Base-by-base conservation (phyloP, 2,888 invertebrate genomes). In the Neoascia interrupta region DNA sequence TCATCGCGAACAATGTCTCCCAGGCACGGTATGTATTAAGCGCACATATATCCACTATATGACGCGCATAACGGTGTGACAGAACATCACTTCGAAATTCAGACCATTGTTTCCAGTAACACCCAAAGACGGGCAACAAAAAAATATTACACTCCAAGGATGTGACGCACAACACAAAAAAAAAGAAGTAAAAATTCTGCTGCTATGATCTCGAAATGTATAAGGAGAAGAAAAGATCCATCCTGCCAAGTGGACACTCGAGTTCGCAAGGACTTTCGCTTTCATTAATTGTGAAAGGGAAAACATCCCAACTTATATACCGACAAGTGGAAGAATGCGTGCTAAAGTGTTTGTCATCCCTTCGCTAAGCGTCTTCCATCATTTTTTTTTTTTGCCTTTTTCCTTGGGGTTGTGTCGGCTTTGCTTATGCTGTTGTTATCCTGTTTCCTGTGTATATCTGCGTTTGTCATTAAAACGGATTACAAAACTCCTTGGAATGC, bases 281-380 rank as follows among this genome's bases (percentile, higher is more conserved):
- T 79, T 79, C 73, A 79, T 61, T 73, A 79, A 79, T 79, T 68
- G 49, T 68, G 66, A 72, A 79, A 79, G 73, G 73, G 79, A 68
- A 73, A 79, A 61, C 61, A 73, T 60, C 37, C 56, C 21, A 61
- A 60, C 70, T 58, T 64, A 74, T 63, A n/a, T n/a, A 26, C 49
- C 34, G 6, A 15, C 41, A 58, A 51, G 36, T 53, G 60, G 34
- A 54, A 36, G 60, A 66, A 66, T 79, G 79, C 79, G 79, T 79
- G 79, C 79, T 73, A 56, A 73, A 79, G 73, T 79, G 73, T 61
- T 72, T 66, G 63, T 64, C 63, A 64, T 64, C 63, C 43, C 53
- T 64, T 60, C 26, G 39, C 21, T 19, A 43, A 34, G 37, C 39
- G 51, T 15, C 43, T 37, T 73, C 43, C 21, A 49, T 64, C 28